Conservation (phyloP, 1,140 invertebrate genomes). For the Drosophila eugracilis region DNA sequence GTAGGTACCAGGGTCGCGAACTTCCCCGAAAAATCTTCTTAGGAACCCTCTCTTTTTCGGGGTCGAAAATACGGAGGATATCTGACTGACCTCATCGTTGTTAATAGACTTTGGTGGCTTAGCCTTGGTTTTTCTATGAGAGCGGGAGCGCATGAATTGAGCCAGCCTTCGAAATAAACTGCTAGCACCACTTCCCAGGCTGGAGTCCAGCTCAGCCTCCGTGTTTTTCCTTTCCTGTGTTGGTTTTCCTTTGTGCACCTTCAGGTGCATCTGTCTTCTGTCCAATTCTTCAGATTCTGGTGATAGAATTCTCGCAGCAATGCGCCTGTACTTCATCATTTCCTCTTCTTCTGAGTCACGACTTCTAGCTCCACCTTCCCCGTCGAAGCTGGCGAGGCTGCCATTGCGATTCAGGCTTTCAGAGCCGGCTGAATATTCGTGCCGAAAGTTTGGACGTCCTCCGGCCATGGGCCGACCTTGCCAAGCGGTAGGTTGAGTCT, state of each 20-base stretch:
- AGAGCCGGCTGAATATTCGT: not conserved
- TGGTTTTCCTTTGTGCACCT: not conserved
- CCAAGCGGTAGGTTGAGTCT: not conserved
- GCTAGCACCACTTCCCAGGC: not conserved
- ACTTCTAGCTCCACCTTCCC: not conserved
- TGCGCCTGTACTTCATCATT: slow-evolving; percentile 8
- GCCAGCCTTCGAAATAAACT: slow-evolving; percentile 14
- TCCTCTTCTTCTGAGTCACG: slow-evolving; percentile 7
- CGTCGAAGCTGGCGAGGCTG: slow-evolving; percentile 19
- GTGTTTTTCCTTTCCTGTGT: not conserved
- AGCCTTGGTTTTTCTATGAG: not conserved
- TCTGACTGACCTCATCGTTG: not conserved
- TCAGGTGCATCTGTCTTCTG: not conserved
- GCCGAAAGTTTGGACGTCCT: not conserved
- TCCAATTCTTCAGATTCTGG: not conserved
- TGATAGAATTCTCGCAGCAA: not conserved
- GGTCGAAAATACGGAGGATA: not conserved
- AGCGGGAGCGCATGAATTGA: not conserved
- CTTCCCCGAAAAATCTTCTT: slow-evolving; percentile 15
- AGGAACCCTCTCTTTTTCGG: slow-evolving; percentile 12
- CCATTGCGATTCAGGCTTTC: slow-evolving; percentile 17
- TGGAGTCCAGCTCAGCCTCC: not conserved
- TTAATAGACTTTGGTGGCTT: not conserved
- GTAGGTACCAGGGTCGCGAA: not conserved
- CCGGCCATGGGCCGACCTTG: slow-evolving; percentile 1